phyloP scores from a whole-genome alignment of 2,888 invertebrate genomes.

The Hylaea fasciaria region DNA sequence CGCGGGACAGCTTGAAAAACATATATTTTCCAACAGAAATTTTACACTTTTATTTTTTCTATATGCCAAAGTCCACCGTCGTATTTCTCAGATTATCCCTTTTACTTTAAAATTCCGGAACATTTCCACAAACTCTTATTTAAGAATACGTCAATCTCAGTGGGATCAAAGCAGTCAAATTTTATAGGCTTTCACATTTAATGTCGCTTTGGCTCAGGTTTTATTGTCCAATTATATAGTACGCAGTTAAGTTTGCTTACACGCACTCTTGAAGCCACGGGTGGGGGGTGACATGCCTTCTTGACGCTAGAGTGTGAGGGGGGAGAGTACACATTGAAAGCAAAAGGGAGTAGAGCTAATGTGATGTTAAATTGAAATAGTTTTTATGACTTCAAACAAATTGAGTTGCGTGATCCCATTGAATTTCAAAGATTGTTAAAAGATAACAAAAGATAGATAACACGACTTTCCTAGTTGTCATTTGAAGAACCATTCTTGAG shows the following conservation, averaged over 20 bases:
- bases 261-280: constrained; percentile 36
- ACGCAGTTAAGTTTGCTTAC: constrained; percentile 39
- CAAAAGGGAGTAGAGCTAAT: constrained; percentile 7
- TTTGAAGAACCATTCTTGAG: too few species aligned
- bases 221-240: constrained; percentile 69
- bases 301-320: constrained; percentile 7
- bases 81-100: too few species aligned
- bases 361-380: constrained; percentile 31
- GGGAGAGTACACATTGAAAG: background rate
- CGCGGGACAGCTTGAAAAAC: too few species aligned
- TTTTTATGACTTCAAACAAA: constrained; percentile 21
- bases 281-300: constrained; percentile 6
- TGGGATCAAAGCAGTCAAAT: constrained; percentile 51
- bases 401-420: background rate
- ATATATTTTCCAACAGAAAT: too few species aligned
- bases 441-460: background rate
- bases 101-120: background rate
- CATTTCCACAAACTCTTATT: constrained; percentile 22
- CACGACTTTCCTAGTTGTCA: too few species aligned
- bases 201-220: constrained; percentile 59
- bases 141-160: constrained; percentile 54
- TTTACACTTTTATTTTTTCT: too few species aligned
- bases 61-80: too few species aligned
- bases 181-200: constrained; percentile 72
- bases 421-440: background rate